Percentiles rank a stretch among this genome's conserved stretches.
These are phyloP conservation scores for Pterobdella sp. DNA, from an alignment of 2,888 invertebrate species.

Conservation along the genomic window DNA sequence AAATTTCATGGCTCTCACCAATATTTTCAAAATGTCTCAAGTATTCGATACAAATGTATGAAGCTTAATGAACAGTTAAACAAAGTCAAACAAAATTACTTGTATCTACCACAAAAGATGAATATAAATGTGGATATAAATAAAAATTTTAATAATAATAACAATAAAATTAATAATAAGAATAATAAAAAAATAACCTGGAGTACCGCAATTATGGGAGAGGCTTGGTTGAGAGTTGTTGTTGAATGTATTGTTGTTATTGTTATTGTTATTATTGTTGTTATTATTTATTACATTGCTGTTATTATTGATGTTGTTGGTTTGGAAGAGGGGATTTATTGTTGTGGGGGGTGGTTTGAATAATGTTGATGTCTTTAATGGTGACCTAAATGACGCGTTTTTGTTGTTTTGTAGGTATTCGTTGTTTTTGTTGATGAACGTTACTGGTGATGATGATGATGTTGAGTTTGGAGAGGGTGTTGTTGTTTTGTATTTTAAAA, in stretches of 20 bases:
- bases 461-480: neutral
- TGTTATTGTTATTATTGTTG: neutral
- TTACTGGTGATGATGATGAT: conserved; percentile 19
- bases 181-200: no score
- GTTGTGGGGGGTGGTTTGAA: neutral
- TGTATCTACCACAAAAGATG: no score
- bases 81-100: no score
- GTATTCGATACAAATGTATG: no score
- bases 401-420: neutral
- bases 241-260: neutral
- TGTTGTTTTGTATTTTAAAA: no score
- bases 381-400: neutral
- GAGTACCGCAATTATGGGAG: neutral
- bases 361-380: neutral
- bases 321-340: neutral
- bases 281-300: neutral
- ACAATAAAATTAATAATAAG: no score
- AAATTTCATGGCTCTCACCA: no score
- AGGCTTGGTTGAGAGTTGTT: neutral
- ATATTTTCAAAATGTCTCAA: no score
- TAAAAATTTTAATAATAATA: no score
- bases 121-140: no score
- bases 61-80: no score
- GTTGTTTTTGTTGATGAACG: conserved; percentile 3
- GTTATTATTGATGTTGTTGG: neutral